phyloP scores from a whole-genome alignment of 2,113 vertebrate species.

The Leptobrachium ailaonicum region DNA sequence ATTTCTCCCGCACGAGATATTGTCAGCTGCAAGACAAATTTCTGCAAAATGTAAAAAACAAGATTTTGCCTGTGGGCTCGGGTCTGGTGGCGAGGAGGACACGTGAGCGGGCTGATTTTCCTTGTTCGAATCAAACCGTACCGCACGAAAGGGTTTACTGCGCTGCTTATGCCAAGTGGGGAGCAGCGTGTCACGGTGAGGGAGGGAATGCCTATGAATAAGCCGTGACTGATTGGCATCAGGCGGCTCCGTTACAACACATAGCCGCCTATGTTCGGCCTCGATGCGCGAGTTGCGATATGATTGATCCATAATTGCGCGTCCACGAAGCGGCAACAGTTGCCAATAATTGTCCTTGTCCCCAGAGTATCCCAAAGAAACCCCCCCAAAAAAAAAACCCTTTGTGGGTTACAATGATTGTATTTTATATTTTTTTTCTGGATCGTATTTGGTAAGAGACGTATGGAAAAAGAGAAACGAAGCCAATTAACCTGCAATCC shows the following conservation, averaged over 20 bases:
- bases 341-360: background rate
- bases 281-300: conserved; percentile 62
- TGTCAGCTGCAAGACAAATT: conserved; percentile 90
- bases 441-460: background rate
- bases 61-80: conserved; percentile 66
- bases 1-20: conserved; percentile 80
- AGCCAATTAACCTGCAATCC: no score
- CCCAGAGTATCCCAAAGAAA: background rate
- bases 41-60: conserved; percentile 79
- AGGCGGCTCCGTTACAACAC: conserved; percentile 54
- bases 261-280: conserved; percentile 62
- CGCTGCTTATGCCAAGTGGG: conserved; percentile 62
- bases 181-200: conserved; percentile 58
- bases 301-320: conserved; percentile 52
- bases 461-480: background rate
- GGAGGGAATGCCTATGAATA: conserved; percentile 58
- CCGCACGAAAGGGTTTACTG: conserved; percentile 59
- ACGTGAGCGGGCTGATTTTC: conserved; percentile 55
- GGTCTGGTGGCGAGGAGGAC: conserved; percentile 52
- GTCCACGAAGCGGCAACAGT: background rate
- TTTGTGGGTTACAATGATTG: background rate
- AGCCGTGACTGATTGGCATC: conserved; percentile 57
- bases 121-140: conserved; percentile 57
- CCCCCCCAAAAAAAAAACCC: no score
- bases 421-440: background rate